Evolutionary conservation across 2,888 invertebrate species (phyloP).

Genomic region (Onchidella celtica): DNA sequence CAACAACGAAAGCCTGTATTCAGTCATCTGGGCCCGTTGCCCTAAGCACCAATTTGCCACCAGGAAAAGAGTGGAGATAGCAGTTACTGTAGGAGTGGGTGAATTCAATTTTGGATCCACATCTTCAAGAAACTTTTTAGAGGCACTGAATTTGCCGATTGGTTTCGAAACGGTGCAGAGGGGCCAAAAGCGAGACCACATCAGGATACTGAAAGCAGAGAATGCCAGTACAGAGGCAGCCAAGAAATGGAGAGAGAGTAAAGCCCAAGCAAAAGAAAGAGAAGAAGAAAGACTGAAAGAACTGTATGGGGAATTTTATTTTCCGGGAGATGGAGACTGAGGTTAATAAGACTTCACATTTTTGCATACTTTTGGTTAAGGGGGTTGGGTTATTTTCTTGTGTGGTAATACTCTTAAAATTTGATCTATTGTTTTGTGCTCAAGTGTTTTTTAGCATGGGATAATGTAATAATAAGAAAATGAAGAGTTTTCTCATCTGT

Average conservation of each 20-base stretch:
- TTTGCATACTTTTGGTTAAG: neutral
- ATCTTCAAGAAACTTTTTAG: slow-evolving; percentile 20
- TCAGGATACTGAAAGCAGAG: neutral
- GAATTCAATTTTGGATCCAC: slow-evolving; percentile 41
- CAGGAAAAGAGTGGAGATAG: neutral
- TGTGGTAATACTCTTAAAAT: neutral
- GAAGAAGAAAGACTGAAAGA: slow-evolving; percentile 1
- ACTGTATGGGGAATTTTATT: neutral
- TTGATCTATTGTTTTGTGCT: neutral
- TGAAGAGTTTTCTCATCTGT: neutral
- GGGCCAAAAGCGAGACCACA: slow-evolving; percentile 33
- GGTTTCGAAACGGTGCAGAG: slow-evolving; percentile 12
- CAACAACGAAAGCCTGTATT: slow-evolving; percentile 37
- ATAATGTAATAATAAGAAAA: neutral
- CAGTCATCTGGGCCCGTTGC: slow-evolving; percentile 33
- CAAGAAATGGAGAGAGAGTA: neutral
- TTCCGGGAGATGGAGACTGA: neutral
- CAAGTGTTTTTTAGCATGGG: neutral
- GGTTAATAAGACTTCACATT: neutral
- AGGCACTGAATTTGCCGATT: slow-evolving; percentile 18
- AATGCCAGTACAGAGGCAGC: neutral
- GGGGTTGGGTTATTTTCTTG: neutral
- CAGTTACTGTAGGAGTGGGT: slow-evolving; percentile 21
- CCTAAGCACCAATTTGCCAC: slow-evolving; percentile 30
- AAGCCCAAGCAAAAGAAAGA: neutral